Conservation (phyloP, 2,888 invertebrate genomes). For the Acleris emargana region DNA sequence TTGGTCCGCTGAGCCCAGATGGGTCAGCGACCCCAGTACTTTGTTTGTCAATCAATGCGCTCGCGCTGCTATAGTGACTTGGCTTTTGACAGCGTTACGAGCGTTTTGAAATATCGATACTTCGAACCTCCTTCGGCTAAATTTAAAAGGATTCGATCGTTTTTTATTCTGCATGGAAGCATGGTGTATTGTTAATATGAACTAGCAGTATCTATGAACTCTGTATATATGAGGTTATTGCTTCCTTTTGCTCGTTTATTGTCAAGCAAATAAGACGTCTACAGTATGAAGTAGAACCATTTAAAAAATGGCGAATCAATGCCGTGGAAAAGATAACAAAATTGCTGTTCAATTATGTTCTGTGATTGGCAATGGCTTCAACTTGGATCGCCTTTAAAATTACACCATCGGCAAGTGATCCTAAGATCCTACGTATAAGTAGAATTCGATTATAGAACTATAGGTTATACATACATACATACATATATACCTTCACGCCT, state of each 20-base stretch:
- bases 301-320: too few relatives aligned
- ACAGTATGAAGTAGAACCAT: too few relatives aligned
- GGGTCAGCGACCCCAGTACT: slow-evolving; percentile 24
- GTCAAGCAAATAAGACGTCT: too few relatives aligned
- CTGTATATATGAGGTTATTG: too few relatives aligned
- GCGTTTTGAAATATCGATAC: slow-evolving; percentile 20
- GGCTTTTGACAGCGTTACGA: slow-evolving; percentile 27
- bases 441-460: too few relatives aligned
- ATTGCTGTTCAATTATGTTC: neutral
- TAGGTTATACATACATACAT: too few relatives aligned
- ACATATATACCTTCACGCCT: too few relatives aligned
- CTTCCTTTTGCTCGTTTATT: too few relatives aligned
- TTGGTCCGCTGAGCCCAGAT: slow-evolving; percentile 1
- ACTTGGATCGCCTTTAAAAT: slow-evolving; percentile 16
- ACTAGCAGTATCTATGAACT: too few relatives aligned
- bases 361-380: slow-evolving; percentile 1
- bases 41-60: slow-evolving; percentile 32
- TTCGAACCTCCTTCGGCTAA: neutral
- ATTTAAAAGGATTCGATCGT: neutral
- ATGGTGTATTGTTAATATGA: too few relatives aligned
- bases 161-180: too few relatives aligned
- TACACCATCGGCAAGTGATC: slow-evolving; percentile 11
- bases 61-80: slow-evolving; percentile 13
- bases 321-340: neutral
- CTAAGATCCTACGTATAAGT: too few relatives aligned